Base-by-base conservation (phyloP, 2,888 invertebrate species). In the Amphipyra tragopoginis region DNA sequence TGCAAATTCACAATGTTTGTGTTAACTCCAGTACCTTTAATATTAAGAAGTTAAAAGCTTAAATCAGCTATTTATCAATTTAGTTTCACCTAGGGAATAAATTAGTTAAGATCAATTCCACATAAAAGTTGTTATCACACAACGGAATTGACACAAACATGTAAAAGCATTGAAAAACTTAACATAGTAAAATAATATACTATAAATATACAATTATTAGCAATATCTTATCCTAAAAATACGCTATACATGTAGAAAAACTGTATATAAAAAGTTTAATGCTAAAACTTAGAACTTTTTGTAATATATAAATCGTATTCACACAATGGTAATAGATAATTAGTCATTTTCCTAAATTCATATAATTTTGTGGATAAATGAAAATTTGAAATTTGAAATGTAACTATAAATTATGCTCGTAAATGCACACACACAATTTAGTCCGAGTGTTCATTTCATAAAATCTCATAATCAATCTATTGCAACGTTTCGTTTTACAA, bases 201-300 rank as follows among this genome's bases (percentile, higher is more conserved):
- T 89, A 88, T 83, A 82, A 87, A 90, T 90, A 86, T 88, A 90
- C 90, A 90, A 83, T 79, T 88, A 83, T 79, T 88, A 89, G 78
- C 81, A 87, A 83, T 85, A 88, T 66, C 88, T 89, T 89, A 90
- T 21, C 77, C 86, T 89, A 88, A 72, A 83, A 86, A 85, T 88
- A 88, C 80, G 80, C 83, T 90, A 86, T 88, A 87, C 86, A 88
- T 75, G 84, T 85, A 90, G 88, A 86, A 91, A 90, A 90, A 84
- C 80, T 86, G 81, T 84, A 82, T 90, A 89, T 86, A 90, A 90
- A 89, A 85, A 73, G 75, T 79, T 83, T 79, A 76, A 78, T 73
- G 71, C 83, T 81, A 82, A 74, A 86, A 82, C 82, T 82, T 84
- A 65, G 45, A 80, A 73, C 65, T 72, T 77, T 70, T 80, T 40